phyloP scores from a whole-genome alignment of 2,113 vertebrate genomes.

The Gorsachius goisagi region DNA sequence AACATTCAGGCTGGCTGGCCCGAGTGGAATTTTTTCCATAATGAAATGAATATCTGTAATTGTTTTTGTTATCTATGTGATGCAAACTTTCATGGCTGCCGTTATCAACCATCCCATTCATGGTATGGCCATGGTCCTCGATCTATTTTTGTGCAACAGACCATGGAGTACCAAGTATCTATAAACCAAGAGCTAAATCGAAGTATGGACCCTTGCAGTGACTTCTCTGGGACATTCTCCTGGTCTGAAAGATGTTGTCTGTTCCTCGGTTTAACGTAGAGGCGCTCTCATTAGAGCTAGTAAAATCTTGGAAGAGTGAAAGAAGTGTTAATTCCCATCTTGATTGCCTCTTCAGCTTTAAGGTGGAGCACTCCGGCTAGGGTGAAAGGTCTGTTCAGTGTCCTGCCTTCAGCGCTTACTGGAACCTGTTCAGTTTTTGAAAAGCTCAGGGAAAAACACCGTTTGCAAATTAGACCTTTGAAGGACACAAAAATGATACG shows the following conservation, averaged over 20 bases:
- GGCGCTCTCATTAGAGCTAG: background rate
- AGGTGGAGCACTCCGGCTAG: background rate
- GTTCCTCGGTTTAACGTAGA: background rate
- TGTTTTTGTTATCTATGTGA: background rate
- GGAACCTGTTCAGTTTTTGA: constrained; percentile 20
- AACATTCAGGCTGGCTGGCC: background rate
- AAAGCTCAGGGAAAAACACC: background rate
- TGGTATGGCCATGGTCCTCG: background rate
- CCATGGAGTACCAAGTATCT: rapidly evolving
- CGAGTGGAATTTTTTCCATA: background rate
- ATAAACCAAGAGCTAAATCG: background rate
- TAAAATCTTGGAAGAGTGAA: constrained; percentile 1
- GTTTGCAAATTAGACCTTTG: background rate
- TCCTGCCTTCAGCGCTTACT: background rate
- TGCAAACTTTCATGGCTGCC: background rate
- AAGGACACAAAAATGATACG: background rate
- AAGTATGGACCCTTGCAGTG: background rate
- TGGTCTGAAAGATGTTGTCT: background rate
- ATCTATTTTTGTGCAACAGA: background rate
- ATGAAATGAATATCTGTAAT: background rate
- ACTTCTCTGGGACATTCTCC: background rate
- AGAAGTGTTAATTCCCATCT: background rate
- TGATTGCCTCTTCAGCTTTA: background rate
- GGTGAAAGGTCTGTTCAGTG: constrained; percentile 17
- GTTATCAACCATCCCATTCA: background rate